phyloP scores from a whole-genome alignment of 2,113 vertebrate species.

The Pollimyrus isidori region DNA sequence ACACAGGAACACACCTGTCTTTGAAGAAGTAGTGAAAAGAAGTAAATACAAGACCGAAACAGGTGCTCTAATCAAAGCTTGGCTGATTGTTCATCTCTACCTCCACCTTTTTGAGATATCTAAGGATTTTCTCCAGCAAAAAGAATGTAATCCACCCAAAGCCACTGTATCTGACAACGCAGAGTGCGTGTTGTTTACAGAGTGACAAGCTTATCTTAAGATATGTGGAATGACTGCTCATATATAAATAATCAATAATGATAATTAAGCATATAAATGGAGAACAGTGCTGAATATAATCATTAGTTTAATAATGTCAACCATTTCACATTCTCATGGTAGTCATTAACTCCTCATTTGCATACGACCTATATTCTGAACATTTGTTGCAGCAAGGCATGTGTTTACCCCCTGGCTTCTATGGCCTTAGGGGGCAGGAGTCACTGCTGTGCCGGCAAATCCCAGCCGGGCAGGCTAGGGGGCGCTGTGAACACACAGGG shows the following conservation, averaged over 20 bases:
- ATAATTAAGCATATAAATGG: neutral
- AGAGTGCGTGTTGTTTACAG: neutral
- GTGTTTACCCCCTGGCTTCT: neutral
- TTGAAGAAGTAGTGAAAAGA: neutral
- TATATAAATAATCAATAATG: neutral
- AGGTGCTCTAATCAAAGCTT: neutral
- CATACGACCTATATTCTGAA: neutral
- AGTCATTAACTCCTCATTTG: neutral
- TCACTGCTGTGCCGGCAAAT: neutral
- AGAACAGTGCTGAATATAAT: neutral
- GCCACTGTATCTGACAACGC: neutral
- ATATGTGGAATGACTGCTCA: neutral
- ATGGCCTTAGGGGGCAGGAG: neutral
- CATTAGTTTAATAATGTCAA: neutral
- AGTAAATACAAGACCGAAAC: neutral
- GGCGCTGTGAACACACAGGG: neutral
- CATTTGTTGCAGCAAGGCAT: neutral
- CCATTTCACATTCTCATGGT: neutral
- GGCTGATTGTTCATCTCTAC: neutral
- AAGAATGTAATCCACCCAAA: neutral
- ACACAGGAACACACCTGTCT: neutral
- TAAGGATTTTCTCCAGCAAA: neutral
- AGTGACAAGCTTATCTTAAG: neutral
- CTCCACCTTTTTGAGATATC: neutral
- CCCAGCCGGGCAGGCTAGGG: neutral